A percentile compares a stretch with the other conserved stretches of the same genome.
Conservation (phyloP, 1,140 invertebrate genomes). For the Hypsibius dujardini region DNA sequence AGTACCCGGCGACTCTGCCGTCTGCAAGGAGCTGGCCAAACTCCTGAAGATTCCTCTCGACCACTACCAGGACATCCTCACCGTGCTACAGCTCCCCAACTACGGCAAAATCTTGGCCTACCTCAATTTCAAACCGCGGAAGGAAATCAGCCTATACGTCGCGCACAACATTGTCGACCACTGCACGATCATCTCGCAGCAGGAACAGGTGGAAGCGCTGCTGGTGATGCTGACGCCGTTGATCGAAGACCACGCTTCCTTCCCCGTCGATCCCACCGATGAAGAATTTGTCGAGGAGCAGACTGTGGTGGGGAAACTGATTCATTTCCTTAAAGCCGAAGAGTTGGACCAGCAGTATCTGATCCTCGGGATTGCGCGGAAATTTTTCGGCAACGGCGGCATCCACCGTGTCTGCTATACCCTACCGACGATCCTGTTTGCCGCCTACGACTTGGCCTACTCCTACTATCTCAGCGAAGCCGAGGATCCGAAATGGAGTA, state of each 20-base stretch:
- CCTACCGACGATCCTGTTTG: slow-evolving; percentile 85
- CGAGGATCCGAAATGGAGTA: slow-evolving; percentile 89
- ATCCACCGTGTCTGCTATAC: slow-evolving; percentile 70
- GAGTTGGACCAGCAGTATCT: slow-evolving; percentile 61
- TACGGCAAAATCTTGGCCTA: slow-evolving; percentile 66
- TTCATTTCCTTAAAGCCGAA: slow-evolving; percentile 72
- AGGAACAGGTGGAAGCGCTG: slow-evolving; percentile 61
- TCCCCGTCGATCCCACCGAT: slow-evolving; percentile 45
- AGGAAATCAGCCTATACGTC: slow-evolving; percentile 66
- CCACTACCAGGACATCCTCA: slow-evolving; percentile 78
- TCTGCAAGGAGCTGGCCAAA: slow-evolving; percentile 75
- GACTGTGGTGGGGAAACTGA: slow-evolving; percentile 64
- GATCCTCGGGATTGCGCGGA: slow-evolving; percentile 50
- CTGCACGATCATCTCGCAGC: slow-evolving; percentile 65
- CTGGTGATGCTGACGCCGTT: slow-evolving; percentile 63
- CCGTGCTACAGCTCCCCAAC: slow-evolving; percentile 53
- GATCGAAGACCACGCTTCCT: slow-evolving; percentile 55
- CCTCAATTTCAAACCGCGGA: slow-evolving; percentile 73
- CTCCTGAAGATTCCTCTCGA: slow-evolving; percentile 84
- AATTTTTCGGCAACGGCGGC: slow-evolving; percentile 71
- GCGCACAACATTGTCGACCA: slow-evolving; percentile 70
- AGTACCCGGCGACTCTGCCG: slow-evolving; percentile 56
- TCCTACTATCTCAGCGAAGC: slow-evolving; percentile 57
- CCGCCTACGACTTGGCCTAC: slow-evolving; percentile 73
- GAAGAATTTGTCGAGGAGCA: slow-evolving; percentile 89